phyloP scores from a whole-genome alignment of 2,113 vertebrate species.

The Scolopax mira region DNA sequence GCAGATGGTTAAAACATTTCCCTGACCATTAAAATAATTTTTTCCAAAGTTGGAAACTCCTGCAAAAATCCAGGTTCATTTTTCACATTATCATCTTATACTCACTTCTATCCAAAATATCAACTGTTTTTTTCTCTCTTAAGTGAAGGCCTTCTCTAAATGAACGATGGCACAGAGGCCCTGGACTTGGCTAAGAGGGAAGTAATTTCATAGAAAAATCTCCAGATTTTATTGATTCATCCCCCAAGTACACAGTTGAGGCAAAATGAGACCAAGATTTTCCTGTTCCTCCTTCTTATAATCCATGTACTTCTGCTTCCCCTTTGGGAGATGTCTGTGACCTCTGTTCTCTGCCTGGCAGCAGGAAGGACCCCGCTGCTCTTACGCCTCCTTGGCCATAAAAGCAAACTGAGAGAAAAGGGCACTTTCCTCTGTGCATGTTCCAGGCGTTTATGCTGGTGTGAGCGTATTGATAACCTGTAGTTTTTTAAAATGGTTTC shows the following conservation, averaged over 20 bases:
- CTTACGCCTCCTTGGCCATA: fast-evolving
- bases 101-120: background rate
- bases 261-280: background rate
- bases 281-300: background rate
- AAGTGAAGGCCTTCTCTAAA: background rate
- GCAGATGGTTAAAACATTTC: background rate
- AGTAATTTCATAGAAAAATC: background rate
- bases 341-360: background rate
- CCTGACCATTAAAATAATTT: background rate
- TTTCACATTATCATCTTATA: background rate
- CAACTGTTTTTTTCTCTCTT: background rate
- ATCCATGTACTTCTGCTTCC: background rate
- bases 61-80: background rate
- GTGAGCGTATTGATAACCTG: background rate
- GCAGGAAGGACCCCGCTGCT: background rate
- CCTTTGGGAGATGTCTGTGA: fast-evolving
- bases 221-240: background rate
- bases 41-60: background rate
- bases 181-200: background rate
- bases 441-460: fast-evolving
- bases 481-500: background rate
- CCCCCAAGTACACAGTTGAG: background rate
- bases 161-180: background rate
- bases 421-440: fast-evolving
- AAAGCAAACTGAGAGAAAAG: background rate